Conservation (phyloP, 2,888 invertebrate genomes). For the Lampropteryx suffumata region DNA sequence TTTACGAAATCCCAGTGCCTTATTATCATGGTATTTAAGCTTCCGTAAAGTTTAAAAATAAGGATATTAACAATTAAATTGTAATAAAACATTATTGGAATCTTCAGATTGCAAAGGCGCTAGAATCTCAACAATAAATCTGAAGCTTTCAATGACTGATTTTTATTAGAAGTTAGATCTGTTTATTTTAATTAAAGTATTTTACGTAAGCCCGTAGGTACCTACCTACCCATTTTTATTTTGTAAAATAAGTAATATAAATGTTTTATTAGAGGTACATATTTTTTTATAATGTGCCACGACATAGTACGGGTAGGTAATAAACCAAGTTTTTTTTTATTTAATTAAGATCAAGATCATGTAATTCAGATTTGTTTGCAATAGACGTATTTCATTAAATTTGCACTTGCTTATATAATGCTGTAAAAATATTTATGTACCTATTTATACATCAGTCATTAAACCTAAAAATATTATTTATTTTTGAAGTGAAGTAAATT, state of each 20-base stretch:
- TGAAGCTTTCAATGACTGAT: constrained; percentile 81
- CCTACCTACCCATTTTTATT: too few species aligned
- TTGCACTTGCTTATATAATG: too few species aligned
- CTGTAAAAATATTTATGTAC: too few species aligned
- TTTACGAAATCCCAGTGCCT: constrained; percentile 18
- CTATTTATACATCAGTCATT: too few species aligned
- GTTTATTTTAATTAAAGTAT: constrained; percentile 44
- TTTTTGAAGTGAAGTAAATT: too few species aligned
- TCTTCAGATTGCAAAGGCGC: constrained; percentile 72
- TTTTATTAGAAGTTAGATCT: constrained; percentile 61
- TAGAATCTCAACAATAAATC: constrained; percentile 73
- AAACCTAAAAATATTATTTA: too few species aligned
- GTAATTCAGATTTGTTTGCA: too few species aligned
- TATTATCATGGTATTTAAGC: constrained; percentile 25
- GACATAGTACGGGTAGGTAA: constrained; percentile 73
- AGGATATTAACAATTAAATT: constrained; percentile 34
- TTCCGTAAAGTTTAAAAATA: too few species aligned
- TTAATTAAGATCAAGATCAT: too few species aligned
- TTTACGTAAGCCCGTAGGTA: constrained; percentile 44
- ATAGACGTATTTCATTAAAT: too few species aligned
- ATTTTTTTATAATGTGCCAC: constrained; percentile 67
- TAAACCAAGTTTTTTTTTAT: constrained; percentile 42
- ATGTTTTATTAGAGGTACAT: constrained; percentile 46
- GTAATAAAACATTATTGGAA: constrained; percentile 69
- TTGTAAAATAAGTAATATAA: constrained; percentile 49